Percentiles rank a stretch among this genome's conserved stretches.
These are phyloP conservation scores for Imbricaverruca yamaguchii DNA, from an alignment of 2,888 invertebrate species.

Conservation along the genomic window DNA sequence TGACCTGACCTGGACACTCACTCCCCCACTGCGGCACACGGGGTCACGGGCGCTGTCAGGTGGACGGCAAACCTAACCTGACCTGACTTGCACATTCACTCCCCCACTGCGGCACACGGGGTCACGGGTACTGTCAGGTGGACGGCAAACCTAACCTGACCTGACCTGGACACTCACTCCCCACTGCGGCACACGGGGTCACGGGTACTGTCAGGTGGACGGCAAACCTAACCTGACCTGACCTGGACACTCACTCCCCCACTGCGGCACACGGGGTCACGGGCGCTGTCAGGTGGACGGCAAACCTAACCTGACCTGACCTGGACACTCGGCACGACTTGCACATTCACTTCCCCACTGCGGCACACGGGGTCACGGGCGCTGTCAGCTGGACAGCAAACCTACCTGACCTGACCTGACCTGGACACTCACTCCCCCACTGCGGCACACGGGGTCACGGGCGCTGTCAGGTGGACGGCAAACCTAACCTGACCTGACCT, in stretches of 20 bases:
- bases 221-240: not conserved
- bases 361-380: not conserved
- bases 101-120: not conserved
- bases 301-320: not conserved
- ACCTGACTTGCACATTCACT: not conserved
- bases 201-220: too few species aligned
- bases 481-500: not conserved
- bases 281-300: not conserved
- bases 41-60: not conserved
- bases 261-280: not conserved
- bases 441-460: not conserved
- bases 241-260: not conserved
- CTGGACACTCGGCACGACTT: not conserved
- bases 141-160: too few species aligned
- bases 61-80: too few species aligned
- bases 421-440: not conserved
- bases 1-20: not conserved
- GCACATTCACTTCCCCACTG: not conserved
- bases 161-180: too few species aligned
- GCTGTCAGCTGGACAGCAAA: too few species aligned
- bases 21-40: not conserved
- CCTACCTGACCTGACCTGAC: not conserved
- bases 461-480: too few species aligned
- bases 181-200: too few species aligned
- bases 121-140: not conserved